Percentiles rank a stretch among this genome's conserved stretches.
Evolutionary conservation across 2,113 vertebrate genomes (phyloP).

Genomic region (Monopterus albus): DNA sequence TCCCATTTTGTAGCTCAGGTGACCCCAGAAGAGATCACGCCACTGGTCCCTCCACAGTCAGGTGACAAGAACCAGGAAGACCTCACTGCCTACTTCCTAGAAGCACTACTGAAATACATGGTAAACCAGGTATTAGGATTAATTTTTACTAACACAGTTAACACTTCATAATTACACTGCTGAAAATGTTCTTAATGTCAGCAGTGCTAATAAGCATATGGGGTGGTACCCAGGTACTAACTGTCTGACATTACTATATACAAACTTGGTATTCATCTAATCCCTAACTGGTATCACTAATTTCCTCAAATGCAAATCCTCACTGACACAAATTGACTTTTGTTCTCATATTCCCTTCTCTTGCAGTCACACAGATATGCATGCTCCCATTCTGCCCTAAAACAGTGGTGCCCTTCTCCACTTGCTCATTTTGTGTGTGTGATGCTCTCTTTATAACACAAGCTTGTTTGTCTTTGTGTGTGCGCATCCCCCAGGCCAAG

Average conservation of each 20-base stretch:
- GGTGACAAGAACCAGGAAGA: conserved; percentile 99
- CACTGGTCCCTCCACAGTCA: conserved; percentile 96
- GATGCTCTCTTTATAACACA: conserved; percentile 42
- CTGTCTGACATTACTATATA: not conserved
- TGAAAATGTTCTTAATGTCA: conserved; percentile 29
- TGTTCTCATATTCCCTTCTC: conserved; percentile 24
- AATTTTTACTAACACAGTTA: conserved; percentile 78
- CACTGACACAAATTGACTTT: conserved; percentile 15
- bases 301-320: conserved; percentile 10
- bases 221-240: not conserved
- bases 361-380: conserved; percentile 24
- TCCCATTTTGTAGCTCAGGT: conserved; percentile 88
- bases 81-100: conserved; percentile 97
- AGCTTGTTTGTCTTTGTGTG: conserved; percentile 36
- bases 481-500: conserved; percentile 88
- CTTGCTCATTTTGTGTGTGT: conserved; percentile 31
- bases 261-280: conserved; percentile 1
- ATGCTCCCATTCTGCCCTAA: conserved; percentile 46
- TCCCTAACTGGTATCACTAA: conserved; percentile 32
- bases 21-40: conserved; percentile 96
- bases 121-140: conserved; percentile 95
- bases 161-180: conserved; percentile 33
- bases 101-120: conserved; percentile 98
- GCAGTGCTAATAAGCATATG: conserved; percentile 27
- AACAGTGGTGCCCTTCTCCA: conserved; percentile 70